phyloP scores from a whole-genome alignment of 2,888 invertebrate genomes.

The Petrolisthes manimaculis region DNA sequence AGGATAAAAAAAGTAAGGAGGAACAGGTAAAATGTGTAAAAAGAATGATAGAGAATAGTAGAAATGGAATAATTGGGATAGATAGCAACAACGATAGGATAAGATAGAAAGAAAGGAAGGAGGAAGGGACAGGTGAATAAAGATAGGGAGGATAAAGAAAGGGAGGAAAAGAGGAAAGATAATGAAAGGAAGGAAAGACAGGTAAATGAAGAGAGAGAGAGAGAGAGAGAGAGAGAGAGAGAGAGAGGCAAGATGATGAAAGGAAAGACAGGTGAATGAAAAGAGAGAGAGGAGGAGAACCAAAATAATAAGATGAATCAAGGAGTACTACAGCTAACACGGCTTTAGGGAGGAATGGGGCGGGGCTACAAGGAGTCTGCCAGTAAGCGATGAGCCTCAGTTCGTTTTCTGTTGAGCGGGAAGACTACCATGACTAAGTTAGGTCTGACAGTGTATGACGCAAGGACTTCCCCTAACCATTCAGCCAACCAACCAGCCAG shows the following conservation, averaged over 20 bases:
- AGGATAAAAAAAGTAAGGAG: neutral
- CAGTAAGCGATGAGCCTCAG: neutral
- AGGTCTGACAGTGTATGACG: neutral
- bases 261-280: neutral
- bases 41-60: neutral
- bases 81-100: neutral
- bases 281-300: neutral
- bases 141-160: neutral
- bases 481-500: neutral
- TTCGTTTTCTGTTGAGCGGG: neutral
- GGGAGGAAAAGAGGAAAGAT: neutral
- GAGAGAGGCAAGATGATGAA: neutral
- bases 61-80: too few species aligned
- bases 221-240: slow-evolving; percentile 1
- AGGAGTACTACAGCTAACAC: too few species aligned
- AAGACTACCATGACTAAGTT: neutral
- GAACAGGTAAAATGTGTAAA: neutral
- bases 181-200: neutral
- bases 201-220: neutral
- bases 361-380: too few species aligned
- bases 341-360: neutral
- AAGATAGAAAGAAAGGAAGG: neutral
- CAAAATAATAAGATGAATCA: neutral
- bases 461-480: neutral
- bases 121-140: neutral